phyloP scores from a whole-genome alignment of 2,797 vertebrate genomes.

The Pelochelys cantorii region DNA sequence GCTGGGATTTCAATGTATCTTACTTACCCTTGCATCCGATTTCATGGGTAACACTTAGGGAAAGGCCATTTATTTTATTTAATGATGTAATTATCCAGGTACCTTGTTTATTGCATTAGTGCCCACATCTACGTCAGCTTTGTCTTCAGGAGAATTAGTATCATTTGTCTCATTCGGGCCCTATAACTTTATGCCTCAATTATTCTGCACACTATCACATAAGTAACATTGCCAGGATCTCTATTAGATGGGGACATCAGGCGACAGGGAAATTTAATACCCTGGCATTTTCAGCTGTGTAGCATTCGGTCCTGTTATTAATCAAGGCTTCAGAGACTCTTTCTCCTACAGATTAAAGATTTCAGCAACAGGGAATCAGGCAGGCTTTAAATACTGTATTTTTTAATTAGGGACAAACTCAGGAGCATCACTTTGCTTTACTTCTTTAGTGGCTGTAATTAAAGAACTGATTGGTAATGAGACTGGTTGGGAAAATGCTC shows the following conservation, averaged over 20 bases:
- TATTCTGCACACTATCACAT: constrained; percentile 44
- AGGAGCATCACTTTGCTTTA: constrained; percentile 53
- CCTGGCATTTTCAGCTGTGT: constrained; percentile 59
- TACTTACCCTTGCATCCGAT: constrained; percentile 5
- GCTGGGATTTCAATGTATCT: constrained; percentile 25
- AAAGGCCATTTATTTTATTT: constrained; percentile 56
- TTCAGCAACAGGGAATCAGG: constrained; percentile 56
- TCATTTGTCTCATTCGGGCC: constrained; percentile 55
- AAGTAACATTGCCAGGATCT: constrained; percentile 58
- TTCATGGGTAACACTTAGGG: neutral
- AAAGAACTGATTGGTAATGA: constrained; percentile 48
- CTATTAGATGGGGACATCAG: constrained; percentile 60
- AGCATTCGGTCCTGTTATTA: constrained; percentile 66
- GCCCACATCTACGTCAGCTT: constrained; percentile 17
- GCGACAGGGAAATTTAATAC: constrained; percentile 67
- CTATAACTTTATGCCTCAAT: constrained; percentile 59
- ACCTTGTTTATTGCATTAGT: constrained; percentile 50
- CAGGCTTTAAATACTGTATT: constrained; percentile 47
- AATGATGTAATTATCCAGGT: constrained; percentile 58
- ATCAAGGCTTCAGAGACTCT: constrained; percentile 62
- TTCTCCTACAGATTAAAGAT: constrained; percentile 67
- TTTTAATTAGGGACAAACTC: constrained; percentile 68
- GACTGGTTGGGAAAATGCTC: constrained; percentile 28
- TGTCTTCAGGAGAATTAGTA: constrained; percentile 54
- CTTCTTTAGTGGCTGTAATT: constrained; percentile 59